phyloP scores from a whole-genome alignment of 2,113 vertebrate genomes.

The Salvelinus fontinalis region DNA sequence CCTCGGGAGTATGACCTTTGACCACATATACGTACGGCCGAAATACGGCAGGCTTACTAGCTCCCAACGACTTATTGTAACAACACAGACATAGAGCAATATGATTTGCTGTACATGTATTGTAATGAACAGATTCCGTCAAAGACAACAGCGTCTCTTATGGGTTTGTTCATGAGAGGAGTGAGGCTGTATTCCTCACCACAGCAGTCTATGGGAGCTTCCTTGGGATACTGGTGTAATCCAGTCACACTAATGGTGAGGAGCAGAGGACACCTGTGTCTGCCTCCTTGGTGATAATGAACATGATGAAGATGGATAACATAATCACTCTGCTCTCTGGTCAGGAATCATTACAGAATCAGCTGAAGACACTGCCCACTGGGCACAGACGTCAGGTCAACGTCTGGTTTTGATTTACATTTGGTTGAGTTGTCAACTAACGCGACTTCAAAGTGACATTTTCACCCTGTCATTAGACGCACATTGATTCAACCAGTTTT shows the following conservation, averaged over 20 bases:
- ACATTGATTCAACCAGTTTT: too few species aligned
- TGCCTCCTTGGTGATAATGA: constrained; percentile 68
- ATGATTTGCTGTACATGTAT: too few species aligned
- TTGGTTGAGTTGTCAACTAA: too few species aligned
- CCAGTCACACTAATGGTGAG: constrained; percentile 62
- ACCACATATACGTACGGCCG: constrained; percentile 8
- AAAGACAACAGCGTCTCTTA: not conserved
- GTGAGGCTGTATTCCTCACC: not conserved
- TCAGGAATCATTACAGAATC: constrained; percentile 59
- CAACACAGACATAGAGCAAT: not conserved
- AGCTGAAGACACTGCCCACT: constrained; percentile 40
- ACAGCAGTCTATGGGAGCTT: constrained; percentile 25
- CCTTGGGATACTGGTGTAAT: constrained; percentile 36
- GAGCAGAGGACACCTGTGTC: constrained; percentile 65
- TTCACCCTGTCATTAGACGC: too few species aligned
- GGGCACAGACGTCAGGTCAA: too few species aligned
- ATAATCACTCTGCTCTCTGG: constrained; percentile 50
- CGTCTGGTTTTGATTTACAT: too few species aligned
- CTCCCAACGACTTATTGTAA: constrained; percentile 2
- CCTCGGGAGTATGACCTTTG: constrained; percentile 49
- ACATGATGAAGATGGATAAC: constrained; percentile 75
- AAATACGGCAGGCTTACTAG: not conserved
- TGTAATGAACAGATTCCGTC: too few species aligned
- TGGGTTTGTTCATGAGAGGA: not conserved
- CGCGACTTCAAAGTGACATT: too few species aligned